Evolutionary conservation across 2,113 vertebrate species (phyloP).

Genomic region (Brachionichthys hirsutus): DNA sequence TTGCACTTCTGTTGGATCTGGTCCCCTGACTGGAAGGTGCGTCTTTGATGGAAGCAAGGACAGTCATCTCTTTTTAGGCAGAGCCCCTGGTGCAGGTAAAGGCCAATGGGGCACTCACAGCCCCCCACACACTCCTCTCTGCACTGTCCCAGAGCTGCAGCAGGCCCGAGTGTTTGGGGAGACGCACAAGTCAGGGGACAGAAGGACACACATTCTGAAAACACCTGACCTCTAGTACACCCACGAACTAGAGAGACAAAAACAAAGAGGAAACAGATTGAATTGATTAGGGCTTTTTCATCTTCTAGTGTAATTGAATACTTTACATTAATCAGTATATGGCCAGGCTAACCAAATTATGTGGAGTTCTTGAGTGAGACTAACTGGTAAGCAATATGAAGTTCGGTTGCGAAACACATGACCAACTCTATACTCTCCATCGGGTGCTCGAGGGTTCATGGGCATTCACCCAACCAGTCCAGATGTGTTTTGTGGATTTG

Average conservation of each 20-base stretch:
- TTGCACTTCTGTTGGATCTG: constrained; percentile 84
- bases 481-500: too few species aligned
- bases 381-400: too few species aligned
- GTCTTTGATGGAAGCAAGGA: constrained; percentile 84
- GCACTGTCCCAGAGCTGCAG: constrained; percentile 65
- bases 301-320: too few species aligned
- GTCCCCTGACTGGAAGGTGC: constrained; percentile 76
- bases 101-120: constrained; percentile 82
- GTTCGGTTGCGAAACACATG: too few species aligned
- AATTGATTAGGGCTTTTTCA: not conserved
- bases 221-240: constrained; percentile 78
- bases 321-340: too few species aligned
- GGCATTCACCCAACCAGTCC: too few species aligned
- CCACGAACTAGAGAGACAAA: constrained; percentile 70
- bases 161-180: constrained; percentile 33
- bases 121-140: constrained; percentile 84
- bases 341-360: too few species aligned
- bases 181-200: constrained; percentile 83
- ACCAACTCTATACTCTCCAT: too few species aligned
- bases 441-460: too few species aligned
- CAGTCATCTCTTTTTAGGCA: constrained; percentile 79
- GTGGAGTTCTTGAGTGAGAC: too few species aligned
- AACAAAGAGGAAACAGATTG: not conserved
- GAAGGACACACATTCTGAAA: constrained; percentile 86
- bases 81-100: constrained; percentile 73